phyloP scores from a whole-genome alignment of 1,140 invertebrate species.

The Lysiphlebus fabarum region DNA sequence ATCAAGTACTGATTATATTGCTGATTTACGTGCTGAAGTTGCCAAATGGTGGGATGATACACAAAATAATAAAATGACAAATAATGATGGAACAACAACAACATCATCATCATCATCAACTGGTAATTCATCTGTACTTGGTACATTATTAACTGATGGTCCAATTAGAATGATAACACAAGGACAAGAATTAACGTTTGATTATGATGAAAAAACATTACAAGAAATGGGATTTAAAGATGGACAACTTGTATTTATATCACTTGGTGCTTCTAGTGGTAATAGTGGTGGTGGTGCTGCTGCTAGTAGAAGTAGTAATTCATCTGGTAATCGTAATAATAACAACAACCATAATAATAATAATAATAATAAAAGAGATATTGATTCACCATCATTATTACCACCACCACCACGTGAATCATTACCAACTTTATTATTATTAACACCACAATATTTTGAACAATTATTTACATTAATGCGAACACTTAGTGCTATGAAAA shows the following conservation, averaged over 20 bases:
- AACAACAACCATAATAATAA: constrained; percentile 74
- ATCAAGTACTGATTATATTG: constrained; percentile 78
- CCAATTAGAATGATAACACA: constrained; percentile 89
- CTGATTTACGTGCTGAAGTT: constrained; percentile 87
- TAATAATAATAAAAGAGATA: constrained; percentile 63
- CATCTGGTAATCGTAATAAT: constrained; percentile 73
- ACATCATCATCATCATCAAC: constrained; percentile 24
- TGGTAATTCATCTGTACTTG: constrained; percentile 50
- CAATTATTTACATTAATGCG: constrained; percentile 87
- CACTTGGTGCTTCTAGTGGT: constrained; percentile 64
- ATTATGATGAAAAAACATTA: constrained; percentile 87
- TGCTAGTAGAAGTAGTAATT: constrained; percentile 69
- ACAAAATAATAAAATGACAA: constrained; percentile 33
- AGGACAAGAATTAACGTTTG: constrained; percentile 89
- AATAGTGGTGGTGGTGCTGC: constrained; percentile 60
- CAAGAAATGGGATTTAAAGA: constrained; percentile 91
- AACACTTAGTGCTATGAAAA: constrained; percentile 80
- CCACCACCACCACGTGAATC: constrained; percentile 78
- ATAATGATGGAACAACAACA: constrained; percentile 12
- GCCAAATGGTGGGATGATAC: constrained; percentile 84
- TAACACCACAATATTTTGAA: constrained; percentile 84
- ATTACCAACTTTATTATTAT: constrained; percentile 78
- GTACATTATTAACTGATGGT: constrained; percentile 71
- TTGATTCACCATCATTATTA: constrained; percentile 73
- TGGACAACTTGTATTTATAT: constrained; percentile 84